These are phyloP conservation scores for Micromussa lordhowensis DNA, from an alignment of 92 coral and sea anemone species.

Conservation along the genomic window DNA sequence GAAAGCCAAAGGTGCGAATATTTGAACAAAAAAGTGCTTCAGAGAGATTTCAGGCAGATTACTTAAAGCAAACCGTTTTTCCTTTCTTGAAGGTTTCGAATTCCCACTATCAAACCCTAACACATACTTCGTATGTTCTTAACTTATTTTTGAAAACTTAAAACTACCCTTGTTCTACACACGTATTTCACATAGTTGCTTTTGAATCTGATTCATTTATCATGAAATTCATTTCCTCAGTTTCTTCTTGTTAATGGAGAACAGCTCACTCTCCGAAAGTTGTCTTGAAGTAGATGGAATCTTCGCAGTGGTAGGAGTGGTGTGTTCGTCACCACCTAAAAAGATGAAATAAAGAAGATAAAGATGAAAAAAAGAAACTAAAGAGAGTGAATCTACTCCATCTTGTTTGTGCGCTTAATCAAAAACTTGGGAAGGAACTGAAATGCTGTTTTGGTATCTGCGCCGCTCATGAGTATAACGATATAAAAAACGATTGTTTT, in stretches of 20 bases:
- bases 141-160: neutral
- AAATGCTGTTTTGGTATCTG: neutral
- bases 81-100: neutral
- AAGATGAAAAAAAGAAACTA: neutral
- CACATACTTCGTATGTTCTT: neutral
- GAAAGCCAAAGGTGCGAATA: neutral
- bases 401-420: neutral
- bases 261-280: neutral
- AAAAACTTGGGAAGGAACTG: neutral
- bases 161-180: neutral
- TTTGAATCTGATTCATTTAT: neutral
- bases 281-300: neutral
- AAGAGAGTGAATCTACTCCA: too few relatives aligned
- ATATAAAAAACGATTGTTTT: too few relatives aligned
- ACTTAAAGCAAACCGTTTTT: neutral
- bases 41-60: neutral
- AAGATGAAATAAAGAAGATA: too few relatives aligned
- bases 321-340: slow-evolving; percentile 22
- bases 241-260: slow-evolving; percentile 13
- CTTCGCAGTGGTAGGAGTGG: neutral
- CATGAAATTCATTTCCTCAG: neutral
- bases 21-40: neutral
- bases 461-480: neutral
- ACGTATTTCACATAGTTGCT: neutral
- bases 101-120: neutral